Conservation (phyloP, 2,797 vertebrate species). For the Anolis apletophallus region DNA sequence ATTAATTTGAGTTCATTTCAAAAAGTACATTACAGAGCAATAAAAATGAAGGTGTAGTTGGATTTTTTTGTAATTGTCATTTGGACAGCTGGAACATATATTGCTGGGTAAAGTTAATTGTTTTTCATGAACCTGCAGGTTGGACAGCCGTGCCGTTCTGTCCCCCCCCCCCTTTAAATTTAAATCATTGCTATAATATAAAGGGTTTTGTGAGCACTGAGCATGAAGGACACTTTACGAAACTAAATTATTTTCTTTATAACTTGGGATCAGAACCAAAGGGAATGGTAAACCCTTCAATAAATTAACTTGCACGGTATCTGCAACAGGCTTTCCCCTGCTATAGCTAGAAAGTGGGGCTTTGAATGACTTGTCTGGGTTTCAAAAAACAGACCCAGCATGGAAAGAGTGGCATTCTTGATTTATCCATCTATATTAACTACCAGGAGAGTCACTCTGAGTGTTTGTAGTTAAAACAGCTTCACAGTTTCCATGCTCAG, state of each 20-base stretch:
- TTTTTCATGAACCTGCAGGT: conserved; percentile 9
- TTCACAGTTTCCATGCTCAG: not conserved
- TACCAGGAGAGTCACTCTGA: conserved; percentile 9
- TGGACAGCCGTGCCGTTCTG: conserved; percentile 7
- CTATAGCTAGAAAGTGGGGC: not conserved
- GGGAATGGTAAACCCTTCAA: conserved; percentile 24
- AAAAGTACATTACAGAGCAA: not conserved
- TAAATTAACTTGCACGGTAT: conserved; percentile 25
- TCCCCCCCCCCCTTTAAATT: not conserved
- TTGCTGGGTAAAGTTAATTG: conserved; percentile 13
- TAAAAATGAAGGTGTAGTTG: not conserved
- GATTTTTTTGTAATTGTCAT: not conserved
- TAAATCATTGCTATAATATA: conserved; percentile 37
- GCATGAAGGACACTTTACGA: conserved; percentile 27
- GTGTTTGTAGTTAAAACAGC: not conserved
- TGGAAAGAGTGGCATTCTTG: not conserved
- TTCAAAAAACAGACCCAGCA: conserved; percentile 12
- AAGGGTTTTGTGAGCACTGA: conserved; percentile 18
- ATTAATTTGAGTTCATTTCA: not conserved
- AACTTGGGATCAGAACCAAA: conserved; percentile 42
- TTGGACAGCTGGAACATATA: not conserved
- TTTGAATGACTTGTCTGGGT: conserved; percentile 12
- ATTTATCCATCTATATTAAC: conserved; percentile 19
- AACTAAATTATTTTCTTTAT: conserved; percentile 34
- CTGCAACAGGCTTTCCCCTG: not conserved